phyloP scores from a whole-genome alignment of 2,888 invertebrate species.

The Aricia artaxerxes region DNA sequence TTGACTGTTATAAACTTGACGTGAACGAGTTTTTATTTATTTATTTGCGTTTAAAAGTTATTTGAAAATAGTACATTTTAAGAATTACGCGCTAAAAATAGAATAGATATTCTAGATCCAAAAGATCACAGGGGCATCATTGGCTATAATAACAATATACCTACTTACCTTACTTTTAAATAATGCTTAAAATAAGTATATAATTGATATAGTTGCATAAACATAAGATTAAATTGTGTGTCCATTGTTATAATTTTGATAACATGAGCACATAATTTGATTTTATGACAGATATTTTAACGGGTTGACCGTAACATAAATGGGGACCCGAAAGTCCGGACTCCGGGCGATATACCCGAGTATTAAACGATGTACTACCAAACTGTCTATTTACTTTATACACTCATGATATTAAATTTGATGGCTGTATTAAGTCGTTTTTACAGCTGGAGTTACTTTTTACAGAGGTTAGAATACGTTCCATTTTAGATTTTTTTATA shows the following conservation, averaged over 20 bases:
- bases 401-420: conserved; percentile 9
- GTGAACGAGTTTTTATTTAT: no score
- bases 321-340: conserved; percentile 4
- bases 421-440: not conserved
- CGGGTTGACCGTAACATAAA: conserved; percentile 21
- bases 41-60: no score
- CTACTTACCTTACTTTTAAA: no score
- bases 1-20: no score
- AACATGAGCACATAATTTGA: conserved; percentile 4
- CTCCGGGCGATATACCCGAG: not conserved
- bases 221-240: not conserved
- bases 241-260: conserved; percentile 26
- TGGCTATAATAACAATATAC: no score
- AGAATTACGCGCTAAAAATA: no score
- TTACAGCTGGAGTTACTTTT: not conserved
- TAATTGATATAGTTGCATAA: not conserved
- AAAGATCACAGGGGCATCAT: no score
- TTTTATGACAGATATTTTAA: conserved; percentile 18
- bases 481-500: not conserved
- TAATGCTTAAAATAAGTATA: not conserved
- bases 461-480: not conserved
- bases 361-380: not conserved
- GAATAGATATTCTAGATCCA: no score
- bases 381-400: conserved; percentile 6
- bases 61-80: no score